Percentiles rank a stretch among this genome's conserved stretches.
Conservation (phyloP, 2,113 vertebrate genomes). For the Mirza zaza region DNA sequence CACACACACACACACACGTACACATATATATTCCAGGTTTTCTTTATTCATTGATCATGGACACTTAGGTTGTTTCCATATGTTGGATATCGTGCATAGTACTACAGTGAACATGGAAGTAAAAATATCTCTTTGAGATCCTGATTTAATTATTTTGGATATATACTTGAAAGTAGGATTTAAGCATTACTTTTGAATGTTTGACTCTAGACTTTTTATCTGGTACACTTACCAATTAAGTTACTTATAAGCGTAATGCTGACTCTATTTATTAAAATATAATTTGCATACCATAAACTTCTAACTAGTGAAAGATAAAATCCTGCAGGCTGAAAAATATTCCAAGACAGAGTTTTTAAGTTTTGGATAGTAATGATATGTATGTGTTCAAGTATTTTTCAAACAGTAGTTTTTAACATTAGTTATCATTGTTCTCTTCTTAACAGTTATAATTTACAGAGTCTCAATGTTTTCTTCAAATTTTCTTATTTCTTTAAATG, state of each 20-base stretch:
- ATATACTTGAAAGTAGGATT: not conserved
- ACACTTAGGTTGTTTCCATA: not conserved
- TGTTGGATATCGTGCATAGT: not conserved
- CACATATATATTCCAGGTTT: not conserved
- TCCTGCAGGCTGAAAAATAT: not conserved
- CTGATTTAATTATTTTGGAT: not conserved
- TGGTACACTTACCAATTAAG: not conserved
- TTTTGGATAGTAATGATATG: not conserved
- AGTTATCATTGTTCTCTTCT: not conserved
- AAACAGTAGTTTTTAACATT: not conserved
- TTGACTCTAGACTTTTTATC: not conserved
- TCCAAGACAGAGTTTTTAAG: not conserved
- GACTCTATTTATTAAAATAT: not conserved
- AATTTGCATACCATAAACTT: not conserved
- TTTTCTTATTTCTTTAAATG: conserved; percentile 3
- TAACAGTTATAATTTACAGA: not conserved
- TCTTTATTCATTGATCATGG: not conserved
- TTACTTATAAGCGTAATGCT: not conserved
- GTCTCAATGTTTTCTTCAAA: not conserved
- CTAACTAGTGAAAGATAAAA: not conserved
- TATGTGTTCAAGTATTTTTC: not conserved
- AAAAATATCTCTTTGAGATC: not conserved
- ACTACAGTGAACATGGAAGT: not conserved
- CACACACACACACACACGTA: no score
- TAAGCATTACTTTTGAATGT: not conserved